These are phyloP conservation scores for Pseudopipra pipra DNA, from an alignment of 2,113 vertebrate genomes.

Conservation along the genomic window DNA sequence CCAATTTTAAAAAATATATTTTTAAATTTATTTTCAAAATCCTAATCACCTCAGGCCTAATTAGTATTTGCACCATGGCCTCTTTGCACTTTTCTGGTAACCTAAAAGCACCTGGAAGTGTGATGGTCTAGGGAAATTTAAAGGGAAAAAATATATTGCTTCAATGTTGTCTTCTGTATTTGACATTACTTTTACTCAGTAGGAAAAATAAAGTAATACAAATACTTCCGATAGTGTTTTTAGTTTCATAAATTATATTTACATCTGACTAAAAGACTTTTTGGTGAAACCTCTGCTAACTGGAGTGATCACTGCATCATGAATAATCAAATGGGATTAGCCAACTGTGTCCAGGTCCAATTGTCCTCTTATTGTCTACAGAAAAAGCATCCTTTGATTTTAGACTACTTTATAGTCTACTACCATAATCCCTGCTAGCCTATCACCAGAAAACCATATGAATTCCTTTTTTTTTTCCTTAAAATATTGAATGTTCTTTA, in stretches of 20 bases:
- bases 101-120: background rate
- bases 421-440: background rate
- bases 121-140: background rate
- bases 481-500: background rate
- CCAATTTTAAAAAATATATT: background rate
- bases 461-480: background rate
- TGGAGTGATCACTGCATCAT: background rate
- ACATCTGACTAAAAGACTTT: background rate
- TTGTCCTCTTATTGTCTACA: conserved; percentile 3
- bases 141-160: background rate
- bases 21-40: background rate
- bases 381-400: background rate
- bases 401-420: background rate
- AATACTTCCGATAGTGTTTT: background rate
- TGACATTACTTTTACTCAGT: background rate
- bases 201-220: background rate
- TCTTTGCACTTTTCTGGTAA: background rate
- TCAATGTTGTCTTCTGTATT: background rate
- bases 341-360: conserved; percentile 19
- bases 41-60: background rate
- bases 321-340: conserved; percentile 57
- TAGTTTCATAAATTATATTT: background rate
- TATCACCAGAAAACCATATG: background rate
- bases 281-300: background rate
- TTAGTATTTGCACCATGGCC: background rate